A percentile compares a stretch with the other conserved stretches of the same genome.
Evolutionary conservation across 2,113 vertebrate species (phyloP).

Genomic region (Suricata suricatta): DNA sequence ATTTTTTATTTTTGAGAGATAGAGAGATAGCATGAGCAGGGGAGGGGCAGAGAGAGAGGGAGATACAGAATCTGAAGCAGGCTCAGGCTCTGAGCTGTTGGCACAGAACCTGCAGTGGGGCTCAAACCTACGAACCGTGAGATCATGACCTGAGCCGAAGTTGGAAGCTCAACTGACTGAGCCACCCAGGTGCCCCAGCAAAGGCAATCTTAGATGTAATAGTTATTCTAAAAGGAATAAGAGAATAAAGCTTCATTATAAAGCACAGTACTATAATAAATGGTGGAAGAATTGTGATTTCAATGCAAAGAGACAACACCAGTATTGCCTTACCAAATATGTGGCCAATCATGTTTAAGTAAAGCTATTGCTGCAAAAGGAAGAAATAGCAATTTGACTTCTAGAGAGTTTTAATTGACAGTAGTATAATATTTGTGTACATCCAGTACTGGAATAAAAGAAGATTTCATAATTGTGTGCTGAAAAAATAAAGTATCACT

Average conservation of each 20-base stretch:
- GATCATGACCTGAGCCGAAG: too few species aligned
- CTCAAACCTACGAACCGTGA: too few species aligned
- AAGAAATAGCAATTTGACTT: conserved; percentile 25
- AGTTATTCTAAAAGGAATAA: neutral
- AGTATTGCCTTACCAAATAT: neutral
- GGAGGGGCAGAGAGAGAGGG: too few species aligned
- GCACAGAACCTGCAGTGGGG: too few species aligned
- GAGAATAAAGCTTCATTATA: neutral
- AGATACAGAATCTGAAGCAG: too few species aligned
- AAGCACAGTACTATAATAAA: neutral
- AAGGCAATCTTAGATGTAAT: neutral
- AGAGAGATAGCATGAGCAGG: too few species aligned
- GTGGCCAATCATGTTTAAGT: neutral
- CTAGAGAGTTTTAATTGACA: conserved; percentile 12
- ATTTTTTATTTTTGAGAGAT: too few species aligned
- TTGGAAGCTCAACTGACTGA: too few species aligned
- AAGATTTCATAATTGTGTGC: neutral
- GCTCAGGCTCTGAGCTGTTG: too few species aligned
- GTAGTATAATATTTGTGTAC: neutral
- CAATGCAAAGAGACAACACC: neutral
- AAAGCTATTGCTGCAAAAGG: neutral
- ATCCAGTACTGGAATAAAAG: neutral
- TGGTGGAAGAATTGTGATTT: neutral
- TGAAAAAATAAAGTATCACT: neutral
- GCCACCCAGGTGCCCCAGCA: neutral